Evolutionary conservation across 2,797 vertebrate genomes (phyloP), one percentile per base, ranked within the genome.

Genomic region (Mallotus villosus): DNA sequence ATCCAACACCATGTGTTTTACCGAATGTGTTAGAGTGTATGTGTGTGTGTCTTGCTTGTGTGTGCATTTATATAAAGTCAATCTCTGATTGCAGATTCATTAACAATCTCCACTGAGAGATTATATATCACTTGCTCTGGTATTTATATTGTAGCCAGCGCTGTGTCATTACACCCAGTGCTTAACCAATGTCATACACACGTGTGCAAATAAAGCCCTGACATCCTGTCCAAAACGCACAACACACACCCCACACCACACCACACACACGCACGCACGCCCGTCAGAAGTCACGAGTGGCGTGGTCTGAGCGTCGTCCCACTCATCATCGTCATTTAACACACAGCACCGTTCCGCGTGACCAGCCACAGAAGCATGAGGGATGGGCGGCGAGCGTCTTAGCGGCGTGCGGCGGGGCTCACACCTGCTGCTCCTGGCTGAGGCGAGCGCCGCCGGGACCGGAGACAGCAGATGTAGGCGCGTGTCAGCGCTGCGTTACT

Each of bases 361-460:
- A 86, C 77, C 76, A 74, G 74, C 76, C 57, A 70, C 78, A 72
- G 76, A 80, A 84, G 53, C 71, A 84, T 81, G 84, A 86, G 70
- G 67, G 86, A 90, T 84, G 85, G 89, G 88, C 88, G 89, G 63
- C 74, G 46, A 2, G 22, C 66, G 5, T 70, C 82, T 62, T 71
- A 67, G 58, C 78, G 69, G 64, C 59, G 63, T 75, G 74, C 75
- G 41, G 74, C 80, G 11, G 11, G 53, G 58, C 51, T 49, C 72
- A 86, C 88, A 92, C 86, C 90, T 89, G 88, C 83, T 85, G 75
- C 78, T 73, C 70, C 81, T 85, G 88, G 82, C 85, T 57, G 74
- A 2, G 29, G 9, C 64, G 61, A 51, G 74, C 70, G 67, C 25
- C 24, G 68, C 73, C 62, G 79, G 61, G 75, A 83, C 66, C 22